Base-by-base conservation (phyloP, 2,797 vertebrate genomes). In the Sphenodon punctatus region DNA sequence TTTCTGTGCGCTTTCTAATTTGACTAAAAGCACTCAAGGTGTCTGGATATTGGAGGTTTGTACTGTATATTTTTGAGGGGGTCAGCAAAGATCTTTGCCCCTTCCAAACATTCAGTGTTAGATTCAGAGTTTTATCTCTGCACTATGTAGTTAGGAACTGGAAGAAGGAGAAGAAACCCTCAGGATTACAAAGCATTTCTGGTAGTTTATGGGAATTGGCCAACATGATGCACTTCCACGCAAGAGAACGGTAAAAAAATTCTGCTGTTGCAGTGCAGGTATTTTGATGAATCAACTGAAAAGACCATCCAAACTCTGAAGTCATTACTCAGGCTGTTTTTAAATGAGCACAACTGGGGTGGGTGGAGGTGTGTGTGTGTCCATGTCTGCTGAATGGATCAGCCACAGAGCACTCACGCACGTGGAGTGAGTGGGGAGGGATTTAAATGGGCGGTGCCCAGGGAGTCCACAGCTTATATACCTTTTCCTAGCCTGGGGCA, bases 71-170 rank as follows among this genome's bases (percentile, higher is more conserved):
- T 75, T 75, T 39, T 80, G 78, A 74, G 83, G 70, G 42, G 84
- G 84, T 63, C 66, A 70, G 69, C 14, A 30, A 38, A 72, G 41
- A 68, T 39, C 1, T 0, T 64, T 43, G 80, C 78, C 53, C 59
- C 72, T 91, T 89, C 88, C 84, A 81, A 83, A 94, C 88, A 81
- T 86, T 90, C 78, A 84, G 87, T 55, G 66, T 58, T 63, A 85
- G 67, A 80, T 46, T 10, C 58, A 45, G 77, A 87, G 59, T 66
- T 93, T 87, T 89, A 1, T 1, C 68, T 41, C 72, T 70, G 78
- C 51, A 79, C 82, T 86, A 60, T 63, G 53, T 46, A 43, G 68
- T 64, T 85, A n/a, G n/a, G n/a, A n/a, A n/a, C n/a, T n/a, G n/a
- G n/a, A 80, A 49, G 7, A 22, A 89, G 80, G 64, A 88, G 69